Percentiles rank a stretch among this genome's conserved stretches.
These are phyloP conservation scores for Oncorhynchus kisutch DNA, from an alignment of 2,113 vertebrate species.

Conservation along the genomic window DNA sequence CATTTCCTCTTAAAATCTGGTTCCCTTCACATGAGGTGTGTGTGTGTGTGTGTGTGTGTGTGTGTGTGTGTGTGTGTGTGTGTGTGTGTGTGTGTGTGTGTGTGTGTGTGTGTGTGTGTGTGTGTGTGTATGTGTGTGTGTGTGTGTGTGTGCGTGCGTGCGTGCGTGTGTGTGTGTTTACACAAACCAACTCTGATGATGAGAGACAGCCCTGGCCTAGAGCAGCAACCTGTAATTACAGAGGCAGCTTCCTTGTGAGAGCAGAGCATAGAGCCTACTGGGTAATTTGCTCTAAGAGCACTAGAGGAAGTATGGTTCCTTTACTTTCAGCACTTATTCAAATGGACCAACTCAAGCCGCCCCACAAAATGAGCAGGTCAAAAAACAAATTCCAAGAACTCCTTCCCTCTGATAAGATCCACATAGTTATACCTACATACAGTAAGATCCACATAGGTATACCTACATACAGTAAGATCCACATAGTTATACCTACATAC, in stretches of 20 bases:
- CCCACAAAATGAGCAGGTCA: conserved; percentile 3
- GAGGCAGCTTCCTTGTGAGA: conserved; percentile 48
- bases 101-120: no score
- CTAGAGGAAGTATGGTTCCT: conserved; percentile 56
- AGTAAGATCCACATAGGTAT: no score
- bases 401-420: neutral
- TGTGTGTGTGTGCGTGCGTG: neutral
- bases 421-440: neutral
- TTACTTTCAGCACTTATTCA: conserved; percentile 50
- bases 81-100: neutral
- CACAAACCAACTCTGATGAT: neutral
- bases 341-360: conserved; percentile 30
- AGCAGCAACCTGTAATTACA: conserved; percentile 59
- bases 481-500: neutral
- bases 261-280: conserved; percentile 49
- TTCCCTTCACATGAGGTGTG: conserved; percentile 1
- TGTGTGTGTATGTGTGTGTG: no score
- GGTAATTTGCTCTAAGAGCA: conserved; percentile 62
- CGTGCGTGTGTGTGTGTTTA: neutral
- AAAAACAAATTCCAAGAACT: neutral
- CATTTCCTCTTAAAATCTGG: conserved; percentile 11
- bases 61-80: no score
- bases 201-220: conserved; percentile 31
- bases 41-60: no score
- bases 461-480: no score